These are phyloP conservation scores for Drosophila chauvacae DNA, from an alignment of 1,140 invertebrate species.

Conservation along the genomic window DNA sequence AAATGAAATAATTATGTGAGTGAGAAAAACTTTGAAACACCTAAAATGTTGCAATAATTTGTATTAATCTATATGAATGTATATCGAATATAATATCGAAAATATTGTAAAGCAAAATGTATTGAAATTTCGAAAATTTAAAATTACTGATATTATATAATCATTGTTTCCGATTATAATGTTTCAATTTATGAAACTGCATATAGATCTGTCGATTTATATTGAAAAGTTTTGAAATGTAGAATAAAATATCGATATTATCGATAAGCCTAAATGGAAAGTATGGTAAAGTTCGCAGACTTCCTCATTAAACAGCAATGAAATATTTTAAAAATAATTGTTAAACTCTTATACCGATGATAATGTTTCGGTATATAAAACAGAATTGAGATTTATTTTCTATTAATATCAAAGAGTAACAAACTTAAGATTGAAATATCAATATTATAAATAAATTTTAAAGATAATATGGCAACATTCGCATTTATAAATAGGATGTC, in stretches of 20 bases:
- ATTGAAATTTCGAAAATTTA: background rate
- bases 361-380: too few species aligned
- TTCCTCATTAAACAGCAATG: background rate
- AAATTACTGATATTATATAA: background rate
- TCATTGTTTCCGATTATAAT: too few species aligned
- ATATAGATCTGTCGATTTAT: background rate
- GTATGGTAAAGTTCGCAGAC: background rate
- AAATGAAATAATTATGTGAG: too few species aligned
- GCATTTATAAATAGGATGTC: background rate
- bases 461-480: background rate
- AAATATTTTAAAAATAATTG: too few species aligned
- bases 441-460: background rate
- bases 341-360: too few species aligned
- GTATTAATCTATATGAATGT: too few species aligned
- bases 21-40: too few species aligned
- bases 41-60: too few species aligned
- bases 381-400: too few species aligned
- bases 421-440: background rate
- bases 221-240: background rate
- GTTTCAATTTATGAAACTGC: background rate
- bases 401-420: too few species aligned
- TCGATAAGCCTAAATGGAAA: background rate
- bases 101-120: too few species aligned
- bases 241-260: background rate
- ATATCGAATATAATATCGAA: too few species aligned